Percentiles rank a stretch among this genome's conserved stretches.
These are phyloP conservation scores for Sandelia bainsii DNA, from an alignment of 2,797 vertebrate genomes.

Conservation along the genomic window DNA sequence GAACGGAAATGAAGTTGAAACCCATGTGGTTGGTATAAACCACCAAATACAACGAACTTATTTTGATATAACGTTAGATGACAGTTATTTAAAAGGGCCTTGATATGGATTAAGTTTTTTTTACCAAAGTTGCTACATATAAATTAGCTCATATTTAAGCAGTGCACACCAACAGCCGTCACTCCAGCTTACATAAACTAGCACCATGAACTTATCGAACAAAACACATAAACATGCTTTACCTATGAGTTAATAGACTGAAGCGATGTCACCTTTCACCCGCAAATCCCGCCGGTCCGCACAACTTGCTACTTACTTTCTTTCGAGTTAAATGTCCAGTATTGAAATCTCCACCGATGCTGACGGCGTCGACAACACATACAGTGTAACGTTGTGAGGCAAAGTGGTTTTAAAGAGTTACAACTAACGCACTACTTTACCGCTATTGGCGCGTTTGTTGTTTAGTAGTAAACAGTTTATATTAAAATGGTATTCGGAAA, in stretches of 20 bases:
- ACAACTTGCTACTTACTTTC: constrained; percentile 3
- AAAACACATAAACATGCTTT: constrained; percentile 4
- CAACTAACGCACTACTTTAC: background rate
- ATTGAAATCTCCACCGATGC: constrained; percentile 3
- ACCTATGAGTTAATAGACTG: constrained; percentile 63
- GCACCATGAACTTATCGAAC: no score
- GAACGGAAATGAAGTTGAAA: constrained; percentile 21
- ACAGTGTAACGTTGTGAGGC: background rate
- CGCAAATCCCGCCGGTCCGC: constrained; percentile 38
- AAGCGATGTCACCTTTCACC: constrained; percentile 72
- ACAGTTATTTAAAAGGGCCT: background rate
- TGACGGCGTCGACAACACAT: background rate
- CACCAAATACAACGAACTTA: constrained; percentile 6
- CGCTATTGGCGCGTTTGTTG: constrained; percentile 19
- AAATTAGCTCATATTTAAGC: background rate
- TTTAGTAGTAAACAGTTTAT: constrained; percentile 7
- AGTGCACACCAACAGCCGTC: background rate
- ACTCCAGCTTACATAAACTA: background rate
- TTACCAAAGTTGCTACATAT: background rate
- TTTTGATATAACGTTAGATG: background rate
- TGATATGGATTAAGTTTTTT: background rate
- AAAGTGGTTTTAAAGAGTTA: constrained; percentile 26
- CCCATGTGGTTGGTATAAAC: constrained; percentile 23
- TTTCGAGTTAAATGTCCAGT: background rate
- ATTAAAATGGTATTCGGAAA: background rate